Base-by-base conservation (phyloP, 2,797 vertebrate genomes). In the Melopsittacus undulatus region DNA sequence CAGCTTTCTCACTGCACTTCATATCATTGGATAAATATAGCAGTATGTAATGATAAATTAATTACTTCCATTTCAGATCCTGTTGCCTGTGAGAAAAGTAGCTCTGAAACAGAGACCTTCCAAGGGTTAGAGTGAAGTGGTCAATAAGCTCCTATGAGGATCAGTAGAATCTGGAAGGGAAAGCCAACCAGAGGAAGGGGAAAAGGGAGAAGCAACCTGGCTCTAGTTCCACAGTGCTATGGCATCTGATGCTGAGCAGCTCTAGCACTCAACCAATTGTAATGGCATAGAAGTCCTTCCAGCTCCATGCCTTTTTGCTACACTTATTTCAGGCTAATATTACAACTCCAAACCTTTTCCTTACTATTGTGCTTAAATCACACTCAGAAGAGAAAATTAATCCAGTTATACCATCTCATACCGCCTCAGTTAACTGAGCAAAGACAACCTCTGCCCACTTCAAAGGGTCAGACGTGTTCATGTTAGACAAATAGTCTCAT, bases 101-200 rank as follows among this genome's bases (percentile, higher is more conserved):
- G 49, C 59, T 75, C 29, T 49, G 42, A 68, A 90, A 78, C 19
- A 12, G 82, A 77, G 70, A 49, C 54, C 62, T 95, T 93, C 94
- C 92, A 38, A 59, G 86, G 75, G 91, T 92, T 90, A 52, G 24
- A 27, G 69, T 67, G 43, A 43, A 83, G 79, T 68, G 79, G 78
- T 88, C 93, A 79, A 95, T 77, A 91, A 76, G 84, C 83, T 82
- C 73, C 38, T 68, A 90, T 79, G 73, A 73, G 51, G 88, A 51
- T 66, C 49, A 56, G 74, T 90, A 87, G 56, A 51, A 13, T 4
- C 51, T 36, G 59, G 72, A 75, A 62, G 40, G 61, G 63, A 83
- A 61, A 87, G 84, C 75, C 80, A 70, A 81, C 45, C 30, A 66
- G 82, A 83, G 72, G 80, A 75, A 86, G 49, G 92, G 51, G 77